Evolutionary conservation across 2,888 invertebrate species (phyloP), one percentile per base, ranked within the genome.

Genomic region (Pandemis heparana): DNA sequence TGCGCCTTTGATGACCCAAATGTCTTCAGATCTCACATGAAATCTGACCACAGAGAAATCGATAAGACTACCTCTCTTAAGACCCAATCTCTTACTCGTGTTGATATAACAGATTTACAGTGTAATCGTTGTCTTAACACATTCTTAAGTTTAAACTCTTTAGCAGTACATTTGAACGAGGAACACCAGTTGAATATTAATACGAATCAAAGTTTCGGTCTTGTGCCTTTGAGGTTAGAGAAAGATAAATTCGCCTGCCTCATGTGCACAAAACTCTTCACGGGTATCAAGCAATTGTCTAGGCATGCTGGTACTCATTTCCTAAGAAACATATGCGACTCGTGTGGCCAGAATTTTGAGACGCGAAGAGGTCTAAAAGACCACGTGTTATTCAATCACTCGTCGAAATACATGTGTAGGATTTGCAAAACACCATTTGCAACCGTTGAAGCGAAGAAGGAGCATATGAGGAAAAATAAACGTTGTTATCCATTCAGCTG

Each of bases 301-400:
- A 63, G 39, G 39, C 70, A 70, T 41, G 51, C 70, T 4, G 70
- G 53, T 18, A 63, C 43, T 12, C 70, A 70, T 51, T 75, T 59
- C 38, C 51, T 41, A 10, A 61, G 65, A 46, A 64, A 56, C 53
- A 65, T 75, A 16, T 76, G 76, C 65, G 64, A 70, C 10, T 12
- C 32, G 5, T 76, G 78, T 67, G 78, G 77, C 9, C 62, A 64
- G 9, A 72, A 74, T 38, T 76, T 75, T 43, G 73, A 75, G 41
- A 75, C 78, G 0, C 18, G 23, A 12, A 23, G 43, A 10, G 72
- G 68, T 7, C n/a, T 75, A 3, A 61, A 41, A 0, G 14, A 8
- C 7, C 61, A 61, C 23, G 10, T 12, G 23, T 12, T 23, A 23
- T 23, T 10, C 9, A 56, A 10, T 23, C 56, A 23, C 8, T 16